phyloP scores from a whole-genome alignment of 2,797 vertebrate species.

The Lateolabrax maculatus region DNA sequence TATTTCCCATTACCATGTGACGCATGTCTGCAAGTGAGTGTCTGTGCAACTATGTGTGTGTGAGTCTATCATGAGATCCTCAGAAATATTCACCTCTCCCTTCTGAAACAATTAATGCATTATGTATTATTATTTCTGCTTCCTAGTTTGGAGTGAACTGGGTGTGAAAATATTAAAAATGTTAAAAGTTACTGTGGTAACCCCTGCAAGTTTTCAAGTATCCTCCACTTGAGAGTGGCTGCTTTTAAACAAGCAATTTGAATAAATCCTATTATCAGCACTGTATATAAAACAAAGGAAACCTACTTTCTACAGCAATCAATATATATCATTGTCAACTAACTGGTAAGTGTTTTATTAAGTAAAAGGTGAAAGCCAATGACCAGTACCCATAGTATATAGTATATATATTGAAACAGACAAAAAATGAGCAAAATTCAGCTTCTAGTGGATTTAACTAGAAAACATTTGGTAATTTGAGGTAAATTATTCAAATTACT shows the following conservation, averaged over 20 bases:
- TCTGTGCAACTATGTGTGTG: not conserved
- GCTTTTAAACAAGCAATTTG: not conserved
- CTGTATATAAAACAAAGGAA: not conserved
- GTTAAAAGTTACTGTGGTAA: not conserved
- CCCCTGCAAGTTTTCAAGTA: not conserved
- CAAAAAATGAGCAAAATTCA: not conserved
- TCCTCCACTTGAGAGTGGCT: not conserved
- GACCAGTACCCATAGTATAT: too few species aligned
- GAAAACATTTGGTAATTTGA: not conserved
- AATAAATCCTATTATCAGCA: not conserved
- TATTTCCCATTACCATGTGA: conserved; percentile 20
- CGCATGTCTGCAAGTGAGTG: not conserved
- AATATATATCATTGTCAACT: not conserved
- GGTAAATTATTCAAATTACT: not conserved
- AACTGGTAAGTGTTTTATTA: not conserved
- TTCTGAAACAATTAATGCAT: conserved; percentile 11
- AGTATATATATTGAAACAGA: too few species aligned
- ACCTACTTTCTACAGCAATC: not conserved
- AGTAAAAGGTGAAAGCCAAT: not conserved
- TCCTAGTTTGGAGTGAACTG: not conserved
- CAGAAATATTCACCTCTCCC: not conserved
- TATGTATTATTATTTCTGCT: not conserved
- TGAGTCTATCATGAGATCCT: conserved; percentile 25
- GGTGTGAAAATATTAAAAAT: not conserved
- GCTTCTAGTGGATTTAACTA: not conserved